Evolutionary conservation across 2,113 vertebrate species (phyloP).

Genomic region (Peromyscus polionotus): DNA sequence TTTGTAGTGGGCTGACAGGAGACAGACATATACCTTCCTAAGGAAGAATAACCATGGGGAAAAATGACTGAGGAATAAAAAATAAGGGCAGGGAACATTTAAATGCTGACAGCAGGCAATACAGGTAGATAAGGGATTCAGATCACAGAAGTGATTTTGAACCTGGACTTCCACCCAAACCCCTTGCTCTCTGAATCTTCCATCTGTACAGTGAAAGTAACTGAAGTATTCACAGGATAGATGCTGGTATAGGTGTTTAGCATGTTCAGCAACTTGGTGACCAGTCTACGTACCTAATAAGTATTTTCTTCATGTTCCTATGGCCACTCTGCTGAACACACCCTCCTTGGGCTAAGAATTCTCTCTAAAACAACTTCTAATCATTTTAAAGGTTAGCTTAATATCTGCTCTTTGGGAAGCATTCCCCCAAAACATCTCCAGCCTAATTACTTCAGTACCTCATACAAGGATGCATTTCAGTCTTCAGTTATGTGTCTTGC

Average conservation of each 20-base stretch:
- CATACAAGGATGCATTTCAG: background rate
- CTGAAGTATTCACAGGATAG: background rate
- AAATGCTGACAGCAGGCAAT: conserved; percentile 13
- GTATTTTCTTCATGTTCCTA: background rate
- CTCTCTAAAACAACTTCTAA: background rate
- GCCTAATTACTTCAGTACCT: background rate
- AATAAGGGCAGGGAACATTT: background rate
- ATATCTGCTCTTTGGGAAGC: background rate
- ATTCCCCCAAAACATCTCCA: background rate
- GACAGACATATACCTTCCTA: background rate
- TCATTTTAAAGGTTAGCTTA: background rate
- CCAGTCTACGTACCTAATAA: background rate
- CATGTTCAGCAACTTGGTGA: background rate
- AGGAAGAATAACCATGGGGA: conserved; percentile 12
- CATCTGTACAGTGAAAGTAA: background rate
- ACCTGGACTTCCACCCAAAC: background rate
- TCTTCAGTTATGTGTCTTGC: background rate
- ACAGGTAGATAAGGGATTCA: background rate
- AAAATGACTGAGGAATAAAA: background rate
- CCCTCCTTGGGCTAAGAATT: background rate
- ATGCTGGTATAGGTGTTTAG: background rate
- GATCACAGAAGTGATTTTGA: background rate
- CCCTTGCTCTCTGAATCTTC: background rate
- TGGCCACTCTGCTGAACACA: background rate
- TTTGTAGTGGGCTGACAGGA: background rate